Evolutionary conservation across 2,113 vertebrate species (phyloP), one percentile per base, ranked within the genome.

Genomic region (Porphyrio hochstetteri): DNA sequence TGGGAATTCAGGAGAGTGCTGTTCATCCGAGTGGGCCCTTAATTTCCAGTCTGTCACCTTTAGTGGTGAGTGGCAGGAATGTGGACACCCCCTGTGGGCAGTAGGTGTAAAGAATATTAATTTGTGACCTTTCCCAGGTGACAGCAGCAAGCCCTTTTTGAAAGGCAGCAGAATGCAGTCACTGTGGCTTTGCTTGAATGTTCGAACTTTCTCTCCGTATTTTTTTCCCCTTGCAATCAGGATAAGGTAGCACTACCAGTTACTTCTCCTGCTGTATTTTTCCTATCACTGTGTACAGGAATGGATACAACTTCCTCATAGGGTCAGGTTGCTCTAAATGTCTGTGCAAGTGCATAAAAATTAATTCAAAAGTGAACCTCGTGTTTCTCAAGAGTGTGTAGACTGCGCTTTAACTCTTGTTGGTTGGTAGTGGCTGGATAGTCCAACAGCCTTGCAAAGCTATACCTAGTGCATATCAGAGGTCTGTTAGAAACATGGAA

Each of bases 391-490:
- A 42, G 31, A 46, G 5, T n/a, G 13, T 27, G 35, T 38, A 65
- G 35, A 20, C 44, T 82, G 52, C 17, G 78, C 52, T 86, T 94
- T 44, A 53, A 48, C 12, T 50, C 46, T 20, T 53, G 27, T 27
- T 71, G 35, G 25, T 31, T 71, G 20, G 19, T 0, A 0, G 15
- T 74, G 88, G 28, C 25, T 46, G 80, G 14, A 12, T 38, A 64
- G 9, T 60, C 68, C 40, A 40, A 40, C 85, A 79, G 21, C 31
- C 70, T 87, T 2, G 3, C 13, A 21, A 57, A 75, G 20, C 13
- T 44, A 23, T 7, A 36, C 11, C 24, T 35, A 0, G 1, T 16
- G 11, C 6, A 0, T 16, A n/a, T 31, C 68, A 17, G 64, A 61
- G 7, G 33, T 60, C 53, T 40, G 38, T 36, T 76, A n/a, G 48